Evolutionary conservation across 2,113 vertebrate species (phyloP).

Genomic region (Spheniscus mendiculus): DNA sequence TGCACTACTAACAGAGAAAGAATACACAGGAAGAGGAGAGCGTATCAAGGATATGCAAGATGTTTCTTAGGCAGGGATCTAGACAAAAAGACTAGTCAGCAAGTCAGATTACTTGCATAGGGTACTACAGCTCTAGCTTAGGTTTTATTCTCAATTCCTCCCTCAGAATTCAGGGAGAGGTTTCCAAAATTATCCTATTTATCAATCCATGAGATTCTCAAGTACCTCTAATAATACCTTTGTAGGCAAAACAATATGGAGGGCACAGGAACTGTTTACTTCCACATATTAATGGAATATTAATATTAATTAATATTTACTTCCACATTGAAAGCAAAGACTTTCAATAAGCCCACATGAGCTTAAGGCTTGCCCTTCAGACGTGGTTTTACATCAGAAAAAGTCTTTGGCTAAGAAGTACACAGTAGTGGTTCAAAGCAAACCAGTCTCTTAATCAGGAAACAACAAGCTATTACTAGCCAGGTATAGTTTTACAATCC

Average conservation of each 20-base stretch:
- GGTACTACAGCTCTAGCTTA: neutral
- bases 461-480: neutral
- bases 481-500: neutral
- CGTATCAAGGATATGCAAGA: accelerated
- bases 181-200: neutral
- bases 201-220: neutral
- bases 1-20: neutral
- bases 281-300: neutral
- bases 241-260: neutral
- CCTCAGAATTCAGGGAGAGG: neutral
- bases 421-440: neutral
- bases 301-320: no score
- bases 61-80: neutral
- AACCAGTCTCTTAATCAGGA: neutral
- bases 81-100: neutral
- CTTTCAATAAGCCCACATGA: neutral
- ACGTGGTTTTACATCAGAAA: neutral
- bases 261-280: neutral
- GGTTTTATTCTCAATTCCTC: neutral
- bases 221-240: neutral
- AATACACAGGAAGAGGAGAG: neutral
- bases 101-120: neutral
- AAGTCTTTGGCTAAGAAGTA: neutral
- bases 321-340: no score
- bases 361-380: neutral